These are phyloP conservation scores for Peromyscus nudipes DNA, from an alignment of 2,797 vertebrate species.

Conservation along the genomic window DNA sequence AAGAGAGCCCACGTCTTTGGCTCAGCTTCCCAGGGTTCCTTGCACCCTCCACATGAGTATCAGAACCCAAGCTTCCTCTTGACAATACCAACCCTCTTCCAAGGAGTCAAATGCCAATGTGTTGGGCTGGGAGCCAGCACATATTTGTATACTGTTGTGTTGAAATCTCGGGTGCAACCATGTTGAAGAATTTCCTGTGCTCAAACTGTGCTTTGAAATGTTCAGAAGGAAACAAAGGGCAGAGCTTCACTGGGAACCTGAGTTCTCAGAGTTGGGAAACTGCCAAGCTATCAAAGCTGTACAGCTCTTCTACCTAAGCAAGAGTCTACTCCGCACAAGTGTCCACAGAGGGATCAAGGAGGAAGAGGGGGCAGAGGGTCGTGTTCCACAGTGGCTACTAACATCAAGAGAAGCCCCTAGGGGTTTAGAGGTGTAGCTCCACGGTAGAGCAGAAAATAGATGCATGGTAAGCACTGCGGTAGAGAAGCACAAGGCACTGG, in stretches of 20 bases:
- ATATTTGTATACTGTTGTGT: constrained; percentile 39
- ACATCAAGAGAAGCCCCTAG: not conserved
- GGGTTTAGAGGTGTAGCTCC: not conserved
- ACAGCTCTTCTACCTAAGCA: not conserved
- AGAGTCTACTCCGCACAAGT: not conserved
- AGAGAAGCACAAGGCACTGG: not conserved
- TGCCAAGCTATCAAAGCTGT: not conserved
- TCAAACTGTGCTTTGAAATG: constrained; percentile 61
- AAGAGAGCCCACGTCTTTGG: not conserved
- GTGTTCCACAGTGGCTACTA: not conserved
- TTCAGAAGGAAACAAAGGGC: constrained; percentile 59
- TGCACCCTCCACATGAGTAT: not conserved
- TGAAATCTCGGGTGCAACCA: constrained; percentile 55
- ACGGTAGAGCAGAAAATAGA: not conserved
- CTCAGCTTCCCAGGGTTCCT: constrained; percentile 11
- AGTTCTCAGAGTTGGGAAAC: constrained; percentile 24
- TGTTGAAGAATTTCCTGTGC: constrained; percentile 71
- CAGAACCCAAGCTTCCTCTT: constrained; percentile 63
- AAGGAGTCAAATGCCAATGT: constrained; percentile 66
- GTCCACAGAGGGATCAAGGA: not conserved
- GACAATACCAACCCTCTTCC: constrained; percentile 55
- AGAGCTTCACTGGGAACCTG: constrained; percentile 48
- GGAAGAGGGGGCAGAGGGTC: not conserved
- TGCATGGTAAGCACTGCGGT: no score
- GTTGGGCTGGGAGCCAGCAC: constrained; percentile 48